Conservation (phyloP, 1,140 invertebrate genomes). For the Ceratina australensis region DNA sequence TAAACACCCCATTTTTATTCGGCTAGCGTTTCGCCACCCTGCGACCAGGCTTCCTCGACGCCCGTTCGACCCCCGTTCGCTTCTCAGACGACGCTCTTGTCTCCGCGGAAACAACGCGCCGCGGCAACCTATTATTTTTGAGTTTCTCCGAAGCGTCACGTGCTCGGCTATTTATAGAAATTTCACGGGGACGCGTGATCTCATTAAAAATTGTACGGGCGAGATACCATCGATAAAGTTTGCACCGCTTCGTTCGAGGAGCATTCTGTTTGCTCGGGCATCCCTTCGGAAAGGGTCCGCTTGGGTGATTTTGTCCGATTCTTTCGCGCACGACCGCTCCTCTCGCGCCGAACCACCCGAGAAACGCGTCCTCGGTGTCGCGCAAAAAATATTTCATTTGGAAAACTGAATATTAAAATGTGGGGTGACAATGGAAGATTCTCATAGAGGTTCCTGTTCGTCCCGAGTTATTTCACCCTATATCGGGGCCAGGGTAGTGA, state of each 20-base stretch:
- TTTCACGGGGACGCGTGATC: not conserved
- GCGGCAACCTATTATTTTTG: conserved; percentile 72
- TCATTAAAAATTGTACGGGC: not conserved
- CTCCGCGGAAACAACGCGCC: conserved; percentile 57
- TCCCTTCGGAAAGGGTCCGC: conserved; percentile 59
- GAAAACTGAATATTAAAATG: conserved; percentile 21
- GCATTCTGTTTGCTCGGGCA: conserved; percentile 64
- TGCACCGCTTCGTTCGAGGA: conserved; percentile 59
- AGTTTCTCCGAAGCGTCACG: conserved; percentile 64
- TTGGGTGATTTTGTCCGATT: conserved; percentile 67
- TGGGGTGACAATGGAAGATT: not conserved
- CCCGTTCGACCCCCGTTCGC: conserved; percentile 32
- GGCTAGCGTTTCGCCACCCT: conserved; percentile 69
- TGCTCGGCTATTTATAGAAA: conserved; percentile 37
- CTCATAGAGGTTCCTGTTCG: not conserved
- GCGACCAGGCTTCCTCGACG: conserved; percentile 33
- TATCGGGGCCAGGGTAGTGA: not conserved
- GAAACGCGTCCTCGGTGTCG: conserved; percentile 23
- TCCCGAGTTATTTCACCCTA: not conserved
- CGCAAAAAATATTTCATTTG: conserved; percentile 11
- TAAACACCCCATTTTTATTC: conserved; percentile 81
- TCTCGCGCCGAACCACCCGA: conserved; percentile 53
- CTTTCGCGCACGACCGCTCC: conserved; percentile 67
- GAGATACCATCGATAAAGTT: conserved; percentile 52
- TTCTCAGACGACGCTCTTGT: conserved; percentile 58